Conservation (phyloP, 2,888 invertebrate species). For the Drosophila helvetica region DNA sequence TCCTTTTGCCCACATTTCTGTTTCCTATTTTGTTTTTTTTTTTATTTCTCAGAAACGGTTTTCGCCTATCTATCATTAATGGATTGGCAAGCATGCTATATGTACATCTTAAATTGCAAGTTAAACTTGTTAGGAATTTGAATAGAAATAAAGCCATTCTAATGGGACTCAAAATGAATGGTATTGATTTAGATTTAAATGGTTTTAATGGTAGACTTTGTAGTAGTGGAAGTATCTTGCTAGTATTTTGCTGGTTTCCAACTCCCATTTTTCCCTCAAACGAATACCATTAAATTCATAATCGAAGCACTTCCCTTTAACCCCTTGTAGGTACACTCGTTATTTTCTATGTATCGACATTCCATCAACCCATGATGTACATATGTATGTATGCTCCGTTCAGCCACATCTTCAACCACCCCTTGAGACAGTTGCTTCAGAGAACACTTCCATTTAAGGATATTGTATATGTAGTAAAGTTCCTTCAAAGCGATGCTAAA, state of each 20-base stretch:
- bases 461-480: constrained; percentile 33
- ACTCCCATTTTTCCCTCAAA: not conserved
- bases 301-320: not conserved
- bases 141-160: not conserved
- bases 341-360: no score
- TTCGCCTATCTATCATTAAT: constrained; percentile 41
- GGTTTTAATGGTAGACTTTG: no score
- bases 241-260: no score
- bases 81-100: constrained; percentile 14
- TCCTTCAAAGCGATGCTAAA: constrained; percentile 62
- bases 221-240: no score
- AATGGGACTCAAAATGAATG: not conserved
- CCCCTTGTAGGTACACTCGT: no score
- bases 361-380: no score
- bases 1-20: not conserved
- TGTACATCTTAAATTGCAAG: constrained; percentile 33
- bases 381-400: no score
- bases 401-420: not conserved
- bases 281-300: not conserved
- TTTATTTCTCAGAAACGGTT: not conserved
- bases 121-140: constrained; percentile 18
- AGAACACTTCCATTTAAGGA: constrained; percentile 15
- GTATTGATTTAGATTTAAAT: not conserved
- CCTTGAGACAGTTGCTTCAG: constrained; percentile 1
- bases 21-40: constrained; percentile 17